Evolutionary conservation across 2,888 invertebrate species (phyloP), one percentile per base, ranked within the genome.

Genomic region (Cerceris rybyensis): DNA sequence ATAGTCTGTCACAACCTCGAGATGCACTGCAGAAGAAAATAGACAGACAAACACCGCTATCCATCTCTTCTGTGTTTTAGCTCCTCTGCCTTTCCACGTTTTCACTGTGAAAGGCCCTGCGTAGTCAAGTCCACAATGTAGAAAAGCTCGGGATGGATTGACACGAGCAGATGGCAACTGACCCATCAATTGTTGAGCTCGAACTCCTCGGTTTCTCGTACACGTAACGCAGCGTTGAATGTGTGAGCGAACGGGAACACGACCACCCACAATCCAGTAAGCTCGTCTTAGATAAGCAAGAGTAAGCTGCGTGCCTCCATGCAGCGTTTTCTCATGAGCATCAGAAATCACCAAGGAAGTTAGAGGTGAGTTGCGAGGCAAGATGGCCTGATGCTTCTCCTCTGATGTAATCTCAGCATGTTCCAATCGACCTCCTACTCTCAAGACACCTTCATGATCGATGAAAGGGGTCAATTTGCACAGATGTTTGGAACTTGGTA

Each of bases 91-190:
- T 7, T 63, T 67, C 49, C 63, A 73, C 0, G 80, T 70, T 6
- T 73, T 73, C 8, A 87, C 6, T 0, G 49, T 42, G 57, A 84
- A 42, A 0, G 86, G 88, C 2, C 83, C 85, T 8, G 86, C 84
- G 43, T 85, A 88, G 42, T 87, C 84, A 0, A 88, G 60, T 0
- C 83, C 86, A 0, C 75, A 72, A 28, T 73, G 58, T 0, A 55
- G 7, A 43, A 83, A 85, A 0, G 82, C 43, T 0, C 78, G 74
- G 6, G 78, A 69, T 1, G 75, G 78, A 7, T 71, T 68, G 8
- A 84, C 66, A 9, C 85, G 57, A 7, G 50, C 5, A 0, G 13
- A 0, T 0, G 85, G 85, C 6, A 86, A 65, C 50, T 82, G 76
- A 0, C 84, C 80, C 83, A 83, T 86, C 13, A 81, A 41, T 43